Conservation (phyloP, 1,140 invertebrate species). For the Drosophila repleta region DNA sequence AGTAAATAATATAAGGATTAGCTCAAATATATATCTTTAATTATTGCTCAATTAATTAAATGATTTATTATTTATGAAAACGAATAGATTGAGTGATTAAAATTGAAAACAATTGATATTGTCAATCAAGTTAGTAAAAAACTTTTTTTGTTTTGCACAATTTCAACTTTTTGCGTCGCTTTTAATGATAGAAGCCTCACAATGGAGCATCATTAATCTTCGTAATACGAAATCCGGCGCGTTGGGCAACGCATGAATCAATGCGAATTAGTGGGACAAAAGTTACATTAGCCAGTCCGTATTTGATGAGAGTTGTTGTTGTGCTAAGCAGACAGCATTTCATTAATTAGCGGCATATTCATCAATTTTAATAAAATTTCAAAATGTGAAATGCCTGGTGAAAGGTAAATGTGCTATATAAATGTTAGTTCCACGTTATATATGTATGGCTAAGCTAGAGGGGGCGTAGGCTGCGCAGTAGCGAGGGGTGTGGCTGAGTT, state of each 20-base stretch:
- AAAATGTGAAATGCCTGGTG: constrained; percentile 39
- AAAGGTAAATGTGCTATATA: constrained; percentile 17
- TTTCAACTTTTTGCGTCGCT: neutral
- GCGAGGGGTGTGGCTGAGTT: constrained; percentile 48
- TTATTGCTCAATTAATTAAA: neutral
- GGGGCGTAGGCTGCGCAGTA: constrained; percentile 15
- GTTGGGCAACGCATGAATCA: constrained; percentile 38
- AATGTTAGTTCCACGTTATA: constrained; percentile 50
- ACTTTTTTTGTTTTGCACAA: neutral
- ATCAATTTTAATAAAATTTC: constrained; percentile 83
- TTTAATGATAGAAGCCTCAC: constrained; percentile 33
- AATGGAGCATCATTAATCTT: constrained; percentile 73
- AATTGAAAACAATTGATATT: too few species aligned
- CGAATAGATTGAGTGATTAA: too few species aligned
- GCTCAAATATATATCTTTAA: neutral
- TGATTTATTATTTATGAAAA: too few species aligned
- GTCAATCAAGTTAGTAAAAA: too few species aligned
- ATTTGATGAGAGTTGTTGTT: constrained; percentile 18
- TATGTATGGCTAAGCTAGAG: constrained; percentile 46
- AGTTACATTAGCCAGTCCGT: constrained; percentile 56
- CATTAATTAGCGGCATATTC: constrained; percentile 81
- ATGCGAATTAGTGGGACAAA: constrained; percentile 62
- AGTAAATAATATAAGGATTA: too few species aligned
- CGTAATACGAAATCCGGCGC: constrained; percentile 39
- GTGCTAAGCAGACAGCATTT: constrained; percentile 30